Evolutionary conservation across 2,888 invertebrate genomes (phyloP), one percentile per base, ranked within the genome.

Genomic region (Romanomermis culicivorax): DNA sequence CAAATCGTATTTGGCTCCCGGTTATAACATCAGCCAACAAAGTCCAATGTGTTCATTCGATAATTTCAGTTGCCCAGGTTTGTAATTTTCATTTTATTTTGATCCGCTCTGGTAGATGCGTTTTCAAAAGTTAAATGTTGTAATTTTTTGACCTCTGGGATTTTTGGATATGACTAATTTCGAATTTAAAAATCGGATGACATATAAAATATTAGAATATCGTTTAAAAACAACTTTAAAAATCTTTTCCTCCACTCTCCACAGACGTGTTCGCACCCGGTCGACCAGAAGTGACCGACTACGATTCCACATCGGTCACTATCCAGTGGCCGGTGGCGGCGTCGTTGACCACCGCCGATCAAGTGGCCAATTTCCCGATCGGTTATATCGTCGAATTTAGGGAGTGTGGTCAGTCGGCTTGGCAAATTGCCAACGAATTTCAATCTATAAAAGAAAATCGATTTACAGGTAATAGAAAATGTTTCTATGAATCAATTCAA

Each of bases 371-470:
- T n/a, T 36, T 11, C 36, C 36, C 36, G 11, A 57, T 59, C 55
- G 64, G 64, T 23, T 65, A 65, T 29, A 45, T 45, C 7, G 14
- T 45, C 4, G 47, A 45, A 45, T 60, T 61, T 49, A 60, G 64
- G 30, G 67, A 67, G 56, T 61, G 66, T 45, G 64, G 64, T 24
- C 63, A 63, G 55, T 63, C 64, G 1, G 56, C 56, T 1, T 66
- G 66, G 66, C 59, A 60, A 48, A 57, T 60, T 7, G 65, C 63
- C 2, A 61, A 60, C 36, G 60, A 17, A 7, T 7, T 61, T 30
- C 60, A 61, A 42, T 64, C 64, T 7, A 60, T 66, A 51, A 48
- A 58, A 26, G 58, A 59, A 29, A 65, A 64, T 58, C 63, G 49
- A 60, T 61, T 55, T 60, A 64, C 57, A 56, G 63, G 63, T 43